Evolutionary conservation across 2,797 vertebrate species (phyloP), one percentile per base, ranked within the genome.

Genomic region (Protosalanx chinensis): DNA sequence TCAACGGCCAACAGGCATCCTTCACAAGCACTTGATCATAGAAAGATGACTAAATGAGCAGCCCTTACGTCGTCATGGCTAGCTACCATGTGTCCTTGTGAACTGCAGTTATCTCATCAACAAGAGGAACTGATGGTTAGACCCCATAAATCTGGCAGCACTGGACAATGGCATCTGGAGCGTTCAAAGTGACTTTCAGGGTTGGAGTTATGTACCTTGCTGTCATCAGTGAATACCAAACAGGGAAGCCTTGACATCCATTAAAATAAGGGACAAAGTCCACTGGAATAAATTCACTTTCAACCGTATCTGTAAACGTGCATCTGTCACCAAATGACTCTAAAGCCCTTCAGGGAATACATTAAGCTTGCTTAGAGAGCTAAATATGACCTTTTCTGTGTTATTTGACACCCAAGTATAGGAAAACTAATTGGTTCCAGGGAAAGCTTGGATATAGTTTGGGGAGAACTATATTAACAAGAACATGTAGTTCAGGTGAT

Each of bases 111-210:
- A n/a, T 69, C 72, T 65, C 74, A 73, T 56, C 75, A 65, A 82
- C 35, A 53, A 58, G 27, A 70, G 62, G 27, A 33, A 18, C 30
- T 69, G 72, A 71, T 1, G 46, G 56, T 65, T 79, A 49, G 58
- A 71, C 35, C 70, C 72, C 79, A 83, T 83, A 77, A 79, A 84
- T 83, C 75, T 64, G 80, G 78, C 67, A 67, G 74, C 51, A 78
- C 65, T 64, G 68, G 71, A 84, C 75, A 78, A 81, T 69, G 81
- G 80, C 84, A 79, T 65, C 1, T 2, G 81, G 80, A 76, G 77
- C 63, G 68, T 46, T 56, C 73, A 75, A 87, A 85, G 84, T 81
- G 81, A 86, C 81, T 80, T 84, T 84, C 71, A 73, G 37, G 18
- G 29, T 30, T 41, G 72, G 71, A 72, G 29, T 76, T 27, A 85